A percentile compares a stretch with the other conserved stretches of the same genome.
phyloP scores from a whole-genome alignment of 2,797 vertebrate genomes.

The Lutjanus argentimaculatus region DNA sequence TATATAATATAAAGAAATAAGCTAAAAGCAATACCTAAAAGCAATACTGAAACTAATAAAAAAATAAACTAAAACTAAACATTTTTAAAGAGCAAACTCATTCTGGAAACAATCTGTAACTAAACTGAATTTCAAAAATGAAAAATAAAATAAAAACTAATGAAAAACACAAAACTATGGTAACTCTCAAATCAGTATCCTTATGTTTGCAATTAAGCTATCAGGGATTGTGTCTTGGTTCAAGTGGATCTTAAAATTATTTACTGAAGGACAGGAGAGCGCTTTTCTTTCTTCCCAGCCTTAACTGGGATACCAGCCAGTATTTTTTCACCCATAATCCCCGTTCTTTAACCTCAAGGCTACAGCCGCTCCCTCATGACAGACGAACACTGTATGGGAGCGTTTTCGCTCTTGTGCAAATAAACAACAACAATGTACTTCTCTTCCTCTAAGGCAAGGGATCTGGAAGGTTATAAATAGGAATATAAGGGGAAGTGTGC shows the following conservation, averaged over 20 bases:
- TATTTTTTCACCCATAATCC: constrained; percentile 32
- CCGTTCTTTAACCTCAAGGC: constrained; percentile 38
- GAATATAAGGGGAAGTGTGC: constrained; percentile 29
- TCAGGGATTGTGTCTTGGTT: constrained; percentile 8
- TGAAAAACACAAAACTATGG: too few species aligned
- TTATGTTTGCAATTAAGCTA: constrained; percentile 12
- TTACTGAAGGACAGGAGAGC: constrained; percentile 23
- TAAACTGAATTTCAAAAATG: too few species aligned
- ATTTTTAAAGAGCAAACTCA: too few species aligned
- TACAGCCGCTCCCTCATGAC: constrained; percentile 39
- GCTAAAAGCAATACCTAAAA: too few species aligned
- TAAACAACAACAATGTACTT: constrained; percentile 60
- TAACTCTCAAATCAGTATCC: neutral
- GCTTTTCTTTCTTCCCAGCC: constrained; percentile 20
- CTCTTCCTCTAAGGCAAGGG: constrained; percentile 16
- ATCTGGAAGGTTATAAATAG: constrained; percentile 61
- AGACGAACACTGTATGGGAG: constrained; percentile 19
- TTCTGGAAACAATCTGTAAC: too few species aligned
- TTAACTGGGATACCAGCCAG: constrained; percentile 17
- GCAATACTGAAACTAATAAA: too few species aligned
- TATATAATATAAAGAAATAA: too few species aligned
- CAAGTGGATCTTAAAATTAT: constrained; percentile 26
- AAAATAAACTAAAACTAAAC: too few species aligned
- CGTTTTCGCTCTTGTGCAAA: constrained; percentile 49
- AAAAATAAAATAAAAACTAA: too few species aligned